phyloP scores from a whole-genome alignment of 1,140 invertebrate species.

The Doryteuthis pealeii region DNA sequence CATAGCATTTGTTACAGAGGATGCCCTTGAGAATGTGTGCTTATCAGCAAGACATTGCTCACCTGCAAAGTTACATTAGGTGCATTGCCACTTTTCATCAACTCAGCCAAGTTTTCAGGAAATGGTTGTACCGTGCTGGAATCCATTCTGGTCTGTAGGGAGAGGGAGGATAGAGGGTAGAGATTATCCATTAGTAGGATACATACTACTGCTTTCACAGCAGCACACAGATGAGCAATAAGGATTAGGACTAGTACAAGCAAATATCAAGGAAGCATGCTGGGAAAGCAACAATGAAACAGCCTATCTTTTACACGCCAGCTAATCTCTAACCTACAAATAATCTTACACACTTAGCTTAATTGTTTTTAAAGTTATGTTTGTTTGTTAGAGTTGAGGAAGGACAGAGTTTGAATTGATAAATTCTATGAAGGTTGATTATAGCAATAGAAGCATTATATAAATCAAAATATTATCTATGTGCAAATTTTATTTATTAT shows the following conservation, averaged over 20 bases:
- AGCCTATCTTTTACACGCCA: too few species aligned
- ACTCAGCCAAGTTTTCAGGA: constrained; percentile 75
- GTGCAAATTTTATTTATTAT: too few species aligned
- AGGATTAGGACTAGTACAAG: background rate
- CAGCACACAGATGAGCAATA: background rate
- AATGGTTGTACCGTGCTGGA: constrained; percentile 31
- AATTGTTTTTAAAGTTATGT: too few species aligned
- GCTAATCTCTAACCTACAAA: too few species aligned
- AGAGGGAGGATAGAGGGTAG: constrained; percentile 8
- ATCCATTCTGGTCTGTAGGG: constrained; percentile 17
- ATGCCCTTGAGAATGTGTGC: too few species aligned
- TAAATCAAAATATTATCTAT: too few species aligned
- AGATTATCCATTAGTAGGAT: background rate
- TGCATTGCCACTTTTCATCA: constrained; percentile 78
- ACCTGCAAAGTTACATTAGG: constrained; percentile 77
- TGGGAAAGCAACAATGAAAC: background rate
- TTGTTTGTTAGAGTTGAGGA: too few species aligned
- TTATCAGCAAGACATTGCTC: constrained; percentile 13
- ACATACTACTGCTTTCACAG: background rate
- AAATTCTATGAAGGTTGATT: too few species aligned
- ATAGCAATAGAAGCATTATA: too few species aligned
- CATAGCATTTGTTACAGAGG: too few species aligned
- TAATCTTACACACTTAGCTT: too few species aligned
- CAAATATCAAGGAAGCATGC: background rate
- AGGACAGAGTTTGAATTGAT: too few species aligned